phyloP scores from a whole-genome alignment of 2,888 invertebrate genomes.

The Lycophotia porphyrea region DNA sequence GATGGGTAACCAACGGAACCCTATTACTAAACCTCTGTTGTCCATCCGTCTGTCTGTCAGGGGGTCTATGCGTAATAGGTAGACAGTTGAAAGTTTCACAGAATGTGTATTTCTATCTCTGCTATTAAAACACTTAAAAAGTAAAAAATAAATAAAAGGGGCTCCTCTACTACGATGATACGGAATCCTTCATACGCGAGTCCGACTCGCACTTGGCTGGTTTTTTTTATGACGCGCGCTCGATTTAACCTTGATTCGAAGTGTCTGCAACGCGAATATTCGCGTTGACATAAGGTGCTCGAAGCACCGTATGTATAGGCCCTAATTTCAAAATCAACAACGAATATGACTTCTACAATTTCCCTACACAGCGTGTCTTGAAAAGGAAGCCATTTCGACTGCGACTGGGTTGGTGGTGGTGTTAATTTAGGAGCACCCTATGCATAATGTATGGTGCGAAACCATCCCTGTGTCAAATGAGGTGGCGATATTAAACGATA shows the following conservation, averaged over 20 bases:
- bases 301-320: neutral
- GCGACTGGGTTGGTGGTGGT: slow-evolving; percentile 14
- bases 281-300: neutral
- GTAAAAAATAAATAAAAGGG: too few species aligned
- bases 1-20: too few species aligned
- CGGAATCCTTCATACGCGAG: too few species aligned
- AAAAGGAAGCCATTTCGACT: slow-evolving; percentile 43
- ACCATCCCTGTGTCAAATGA: slow-evolving; percentile 37
- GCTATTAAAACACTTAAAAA: too few species aligned
- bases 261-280: neutral
- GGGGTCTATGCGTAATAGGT: too few species aligned
- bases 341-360: slow-evolving; percentile 29
- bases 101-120: too few species aligned
- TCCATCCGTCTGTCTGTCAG: too few species aligned
- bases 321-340: neutral
- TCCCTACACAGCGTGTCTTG: slow-evolving; percentile 4
- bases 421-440: slow-evolving; percentile 54
- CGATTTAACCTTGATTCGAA: neutral
- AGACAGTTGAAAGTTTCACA: too few species aligned
- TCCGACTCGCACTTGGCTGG: too few species aligned
- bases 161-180: too few species aligned
- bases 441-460: slow-evolving; percentile 56
- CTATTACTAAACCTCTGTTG: too few species aligned
- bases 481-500: slow-evolving; percentile 34
- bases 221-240: too few species aligned